Evolutionary conservation across 2,888 invertebrate species (phyloP), one percentile per base, ranked within the genome.

Genomic region (Parascotia fuliginaria): DNA sequence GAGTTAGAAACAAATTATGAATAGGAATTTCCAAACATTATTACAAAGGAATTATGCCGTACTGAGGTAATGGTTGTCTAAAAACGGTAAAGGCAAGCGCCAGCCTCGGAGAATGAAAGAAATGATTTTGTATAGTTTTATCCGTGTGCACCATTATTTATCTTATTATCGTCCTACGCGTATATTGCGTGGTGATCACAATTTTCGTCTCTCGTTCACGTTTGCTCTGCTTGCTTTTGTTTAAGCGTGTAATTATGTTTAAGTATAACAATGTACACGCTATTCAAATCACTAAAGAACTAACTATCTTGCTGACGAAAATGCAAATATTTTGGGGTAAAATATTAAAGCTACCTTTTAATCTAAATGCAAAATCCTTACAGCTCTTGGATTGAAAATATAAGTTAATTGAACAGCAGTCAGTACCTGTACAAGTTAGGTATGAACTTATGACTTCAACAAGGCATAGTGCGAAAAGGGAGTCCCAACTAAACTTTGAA

Each of bases 111-210:
- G 50, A 53, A 55, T 45, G 50, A 57, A 55, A 60, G 54, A 60
- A 65, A 59, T 62, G 51, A 59, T 44, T 61, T 62, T 63, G 49
- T 67, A 58, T 55, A 50, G 57, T 46, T 32, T 24, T 64, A 56
- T 53, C 56, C 64, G 53, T 60, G 60, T 70, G 55, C 57, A 67
- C 65, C 64, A 79, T 84, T 81, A 82, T 78, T 81, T 75, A 75
- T 77, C 77, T 80, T 79, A 86, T 82, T 85, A 83, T 75, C 79
- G 47, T 70, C 89, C 89, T 84, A 89, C 89, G 81, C 84, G 60
- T 71, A 59, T 60, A 77, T 84, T 81, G 82, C 83, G 82, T 82
- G 81, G 81, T 79, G 79, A 85, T 87, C 80, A 84, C 77, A 85
- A 88, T 87, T 89, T 88, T 84, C 81, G 81, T 84, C 70, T 70